These are phyloP conservation scores for Brachyhypopomus gauderio DNA, from an alignment of 2,113 vertebrate species.

Conservation along the genomic window DNA sequence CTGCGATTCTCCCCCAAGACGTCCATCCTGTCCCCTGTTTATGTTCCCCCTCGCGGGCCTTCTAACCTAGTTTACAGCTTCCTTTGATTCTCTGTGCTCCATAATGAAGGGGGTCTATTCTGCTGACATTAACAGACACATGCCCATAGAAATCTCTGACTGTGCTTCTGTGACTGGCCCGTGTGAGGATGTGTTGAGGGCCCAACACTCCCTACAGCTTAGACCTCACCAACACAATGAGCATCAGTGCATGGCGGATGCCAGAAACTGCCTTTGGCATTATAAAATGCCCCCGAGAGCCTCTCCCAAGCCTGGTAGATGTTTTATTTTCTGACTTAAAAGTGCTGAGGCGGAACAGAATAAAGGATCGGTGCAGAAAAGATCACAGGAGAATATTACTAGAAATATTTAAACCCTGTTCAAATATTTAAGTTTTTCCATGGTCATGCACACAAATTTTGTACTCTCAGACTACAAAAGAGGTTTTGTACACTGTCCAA, in stretches of 20 bases:
- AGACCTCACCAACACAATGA: constrained; percentile 9
- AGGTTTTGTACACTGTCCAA: not conserved
- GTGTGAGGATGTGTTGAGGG: constrained; percentile 10
- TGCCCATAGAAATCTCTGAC: constrained; percentile 32
- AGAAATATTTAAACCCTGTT: not conserved
- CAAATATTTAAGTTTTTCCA: not conserved
- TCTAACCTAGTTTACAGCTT: constrained; percentile 1
- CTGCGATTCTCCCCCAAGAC: not conserved
- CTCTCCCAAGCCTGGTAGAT: constrained; percentile 6
- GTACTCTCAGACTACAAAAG: not conserved
- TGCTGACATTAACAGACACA: constrained; percentile 7
- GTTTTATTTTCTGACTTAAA: constrained; percentile 7
- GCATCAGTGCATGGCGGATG: not conserved
- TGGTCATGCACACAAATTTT: not conserved
- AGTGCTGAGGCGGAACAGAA: not conserved
- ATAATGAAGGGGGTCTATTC: constrained; percentile 32
- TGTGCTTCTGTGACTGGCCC: constrained; percentile 20
- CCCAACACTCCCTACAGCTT: not conserved
- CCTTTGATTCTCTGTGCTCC: not conserved
- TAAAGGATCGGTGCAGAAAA: not conserved
- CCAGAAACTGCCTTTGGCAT: constrained; percentile 17
- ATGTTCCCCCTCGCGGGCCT: not conserved
- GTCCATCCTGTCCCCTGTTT: constrained; percentile 44
- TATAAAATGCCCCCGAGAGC: constrained; percentile 16
- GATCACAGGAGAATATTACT: not conserved